Base-by-base conservation (phyloP, 2,113 vertebrate species). In the Geococcyx californianus region DNA sequence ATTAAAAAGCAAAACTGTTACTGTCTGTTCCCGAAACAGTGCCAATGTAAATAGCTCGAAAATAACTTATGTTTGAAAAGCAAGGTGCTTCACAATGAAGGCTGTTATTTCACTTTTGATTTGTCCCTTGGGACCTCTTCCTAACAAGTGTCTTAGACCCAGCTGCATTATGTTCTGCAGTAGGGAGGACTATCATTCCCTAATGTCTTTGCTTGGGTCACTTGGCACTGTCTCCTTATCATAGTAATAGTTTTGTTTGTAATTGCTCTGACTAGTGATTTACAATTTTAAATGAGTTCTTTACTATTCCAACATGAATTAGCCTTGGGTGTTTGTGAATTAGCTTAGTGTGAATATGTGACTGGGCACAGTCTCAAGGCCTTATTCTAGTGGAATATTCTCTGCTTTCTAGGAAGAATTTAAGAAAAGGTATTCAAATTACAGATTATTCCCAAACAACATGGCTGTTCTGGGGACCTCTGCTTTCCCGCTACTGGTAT, bases 1-100 rank as follows among this genome's bases (percentile, higher is more conserved):
- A 90, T 77, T 95, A 90, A 94, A 89, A 95, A 94, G 69, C 87
- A 94, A 93, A 91, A 29, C 38, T 86, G 82, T 97, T 96, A 96
- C 92, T 94, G 90, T 94, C 95, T 95, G 92, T 95, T 97, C 92
- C 90, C 83, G 49, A 89, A 95, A 81, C 1, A 0, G 44, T 95
- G 93, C 91, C 94, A 97, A 94, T 67, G 34, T 95, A 94, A 97
- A 97, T 93, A 97, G 11, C 23, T 3, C 94, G 94, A 91, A 91
- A 93, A 91, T 84, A 93, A 88, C 78, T 89, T 80, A 59, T 3
- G 38, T 91, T 91, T 86, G 75, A 94, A 93, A 91, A 96, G 75
- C 90, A 94, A 95, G 87, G 75, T 93, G 85, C 76, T 96, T 92
- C 75, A 93, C 90, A 95, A 94, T 92, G 67, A 93, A 86, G 64